Base-by-base conservation (phyloP, 2,113 vertebrate species). In the Neomonachus schauinslandi region DNA sequence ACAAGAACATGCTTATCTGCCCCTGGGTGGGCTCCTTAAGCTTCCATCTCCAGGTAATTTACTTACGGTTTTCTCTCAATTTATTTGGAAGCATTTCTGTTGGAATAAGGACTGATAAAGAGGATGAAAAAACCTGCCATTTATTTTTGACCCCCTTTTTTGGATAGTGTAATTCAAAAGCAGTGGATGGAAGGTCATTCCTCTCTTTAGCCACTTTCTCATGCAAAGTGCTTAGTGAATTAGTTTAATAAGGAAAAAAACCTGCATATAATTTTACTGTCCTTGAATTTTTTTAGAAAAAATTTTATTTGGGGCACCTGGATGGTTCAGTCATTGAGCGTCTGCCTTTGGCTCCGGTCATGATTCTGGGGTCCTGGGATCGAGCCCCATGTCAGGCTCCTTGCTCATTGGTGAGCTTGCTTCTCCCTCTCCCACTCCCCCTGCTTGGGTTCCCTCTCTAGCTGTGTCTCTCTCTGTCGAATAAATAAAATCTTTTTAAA, bases 141-240 rank as follows among this genome's bases (percentile, higher is more conserved):
- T 81, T 83, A 93, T 69, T 91, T 76, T 89, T 89, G 39, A 95
- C 4, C 74, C 21, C 39, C 89, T 89, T 94, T 26, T 83, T 86
- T 91, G 69, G 49, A 83, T 39, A 69, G 26, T 1, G 57, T 77
- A 59, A 76, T 51, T 89, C 53, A 51, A 94, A 74, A 59, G 65
- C 46, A 92, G 11, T 39, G 53, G 39, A 49, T 65, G 1, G 31
- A 93, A 93, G 57, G 36, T 81, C 18, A 76, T 16, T 90, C 55
- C 28, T 82, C 65, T 85, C 49, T 88, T 79, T 24, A 89, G 65
- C 33, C 79, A 82, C 76, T 65, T 86, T 82, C 31, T 95, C 51
- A 76, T 63, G 72, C n/a, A 95, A 96, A 95, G 33, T 61, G 15
- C 76, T 95, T 83, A 39, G 28, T 87, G 76, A 97, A 96, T 94